Percentiles rank a stretch among this genome's conserved stretches.
These are phyloP conservation scores for Cebus imitator DNA, from an alignment of 2,113 vertebrate genomes.

Conservation along the genomic window DNA sequence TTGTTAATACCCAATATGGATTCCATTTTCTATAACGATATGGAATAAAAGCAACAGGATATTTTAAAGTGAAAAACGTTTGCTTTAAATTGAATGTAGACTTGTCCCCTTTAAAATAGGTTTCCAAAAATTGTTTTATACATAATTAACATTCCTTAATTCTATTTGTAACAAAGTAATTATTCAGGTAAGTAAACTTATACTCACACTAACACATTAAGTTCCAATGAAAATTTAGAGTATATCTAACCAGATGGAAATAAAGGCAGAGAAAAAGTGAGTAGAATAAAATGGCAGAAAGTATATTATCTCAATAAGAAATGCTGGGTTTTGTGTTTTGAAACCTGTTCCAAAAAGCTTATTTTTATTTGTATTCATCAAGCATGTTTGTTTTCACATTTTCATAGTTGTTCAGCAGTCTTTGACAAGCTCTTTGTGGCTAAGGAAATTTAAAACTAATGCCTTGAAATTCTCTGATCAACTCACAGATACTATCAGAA, in stretches of 20 bases:
- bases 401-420: conserved; percentile 40
- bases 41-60: background rate
- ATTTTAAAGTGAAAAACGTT: background rate
- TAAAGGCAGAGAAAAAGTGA: background rate
- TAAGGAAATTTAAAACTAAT: conserved; percentile 74
- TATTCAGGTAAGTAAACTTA: background rate
- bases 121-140: background rate
- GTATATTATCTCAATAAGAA: background rate
- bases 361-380: conserved; percentile 71
- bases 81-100: background rate
- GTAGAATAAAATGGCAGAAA: background rate
- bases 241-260: background rate
- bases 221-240: background rate
- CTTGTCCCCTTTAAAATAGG: background rate
- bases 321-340: conserved; percentile 45
- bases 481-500: conserved; percentile 70
- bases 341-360: conserved; percentile 23
- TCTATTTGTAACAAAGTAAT: background rate
- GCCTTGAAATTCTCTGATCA: conserved; percentile 65
- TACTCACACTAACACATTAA: background rate
- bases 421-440: conserved; percentile 69
- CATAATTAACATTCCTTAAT: background rate
- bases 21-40: background rate
- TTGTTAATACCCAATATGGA: background rate
- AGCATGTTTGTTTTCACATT: conserved; percentile 67